phyloP scores from a whole-genome alignment of 2,888 invertebrate genomes.

The Thalpophila matura region DNA sequence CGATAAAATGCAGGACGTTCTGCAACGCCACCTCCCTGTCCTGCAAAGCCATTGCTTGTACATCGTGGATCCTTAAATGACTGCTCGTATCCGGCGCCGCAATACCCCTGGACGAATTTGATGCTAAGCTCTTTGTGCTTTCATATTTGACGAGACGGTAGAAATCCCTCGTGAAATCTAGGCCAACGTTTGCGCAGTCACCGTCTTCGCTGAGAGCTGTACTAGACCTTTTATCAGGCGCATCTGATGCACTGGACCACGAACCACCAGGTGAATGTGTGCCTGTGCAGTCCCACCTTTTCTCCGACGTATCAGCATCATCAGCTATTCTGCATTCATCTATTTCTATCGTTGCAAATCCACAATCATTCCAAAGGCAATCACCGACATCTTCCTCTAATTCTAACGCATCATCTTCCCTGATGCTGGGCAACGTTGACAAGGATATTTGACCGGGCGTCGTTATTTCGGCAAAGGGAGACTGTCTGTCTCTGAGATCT shows the following conservation, averaged over 20 bases:
- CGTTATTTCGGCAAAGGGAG: slow-evolving; percentile 87
- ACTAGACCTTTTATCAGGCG: slow-evolving; percentile 93
- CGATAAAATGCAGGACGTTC: slow-evolving; percentile 94
- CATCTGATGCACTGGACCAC: slow-evolving; percentile 91
- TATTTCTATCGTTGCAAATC: slow-evolving; percentile 92
- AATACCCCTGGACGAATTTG: slow-evolving; percentile 93
- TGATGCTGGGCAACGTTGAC: slow-evolving; percentile 93
- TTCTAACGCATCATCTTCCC: slow-evolving; percentile 93
- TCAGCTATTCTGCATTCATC: slow-evolving; percentile 92
- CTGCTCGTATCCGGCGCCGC: slow-evolving; percentile 89
- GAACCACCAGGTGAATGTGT: slow-evolving; percentile 92
- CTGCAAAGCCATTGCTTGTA: slow-evolving; percentile 86
- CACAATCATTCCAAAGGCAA: slow-evolving; percentile 94
- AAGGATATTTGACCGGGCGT: slow-evolving; percentile 92
- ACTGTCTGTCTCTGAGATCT: slow-evolving; percentile 91
- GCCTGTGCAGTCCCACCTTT: slow-evolving; percentile 92
- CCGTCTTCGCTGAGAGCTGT: slow-evolving; percentile 93
- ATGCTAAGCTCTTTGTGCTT: slow-evolving; percentile 94
- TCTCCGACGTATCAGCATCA: slow-evolving; percentile 86
- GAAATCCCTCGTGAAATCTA: slow-evolving; percentile 95
- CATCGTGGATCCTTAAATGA: slow-evolving; percentile 85
- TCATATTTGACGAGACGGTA: slow-evolving; percentile 95
- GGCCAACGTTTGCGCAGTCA: slow-evolving; percentile 92
- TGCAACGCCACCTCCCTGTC: slow-evolving; percentile 93
- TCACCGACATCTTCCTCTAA: slow-evolving; percentile 94